Base-by-base conservation (phyloP, 2,113 vertebrate genomes). In the Sitta europaea region DNA sequence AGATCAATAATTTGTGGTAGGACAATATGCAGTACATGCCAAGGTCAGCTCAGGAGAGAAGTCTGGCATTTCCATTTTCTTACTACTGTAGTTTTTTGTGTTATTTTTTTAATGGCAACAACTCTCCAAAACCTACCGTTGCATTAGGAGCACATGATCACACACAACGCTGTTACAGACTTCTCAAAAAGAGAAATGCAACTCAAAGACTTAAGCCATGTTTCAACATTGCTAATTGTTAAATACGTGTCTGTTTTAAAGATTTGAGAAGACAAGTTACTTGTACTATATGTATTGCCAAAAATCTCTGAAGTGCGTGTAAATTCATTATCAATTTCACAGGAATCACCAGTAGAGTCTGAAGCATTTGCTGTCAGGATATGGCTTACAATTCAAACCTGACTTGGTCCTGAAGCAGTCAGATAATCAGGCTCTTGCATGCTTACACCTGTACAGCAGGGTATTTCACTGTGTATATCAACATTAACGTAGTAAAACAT, bases 151-250 rank as follows among this genome's bases (percentile, higher is more conserved):
- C 35, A 84, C 22, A 20, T n/a, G 50, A 76, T 36, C 45, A 48
- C 29, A 68, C 6, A 78, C 4, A 78, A 29, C 7, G 62, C 12
- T 12, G 7, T 8, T 1, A 0, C 15, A 73, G 53, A 84, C 48
- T 50, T 59, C 22, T 88, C 47, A 65, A 81, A 25, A 73, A 80
- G 16, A 71, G 6, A 91, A 92, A 87, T 42, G 40, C 35, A 94
- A 86, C 78, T 96, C 75, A 81, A 93, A 94, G 63, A 94, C 67
- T 94, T 73, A 55, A 84, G 65, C 35, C 84, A 73, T 57, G 53
- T 94, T 93, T 94, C 77, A 92, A 14, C 29, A 11, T 2, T 8
- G 20, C 25, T 42, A 59, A 50, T 6, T 25, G 13, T 61, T 82
- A 76, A 76, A 79, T 22, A 82, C 7, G 31, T 66, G 14, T 18